Conservation (phyloP, 2,797 vertebrate species). For the Enoplosus armatus region DNA sequence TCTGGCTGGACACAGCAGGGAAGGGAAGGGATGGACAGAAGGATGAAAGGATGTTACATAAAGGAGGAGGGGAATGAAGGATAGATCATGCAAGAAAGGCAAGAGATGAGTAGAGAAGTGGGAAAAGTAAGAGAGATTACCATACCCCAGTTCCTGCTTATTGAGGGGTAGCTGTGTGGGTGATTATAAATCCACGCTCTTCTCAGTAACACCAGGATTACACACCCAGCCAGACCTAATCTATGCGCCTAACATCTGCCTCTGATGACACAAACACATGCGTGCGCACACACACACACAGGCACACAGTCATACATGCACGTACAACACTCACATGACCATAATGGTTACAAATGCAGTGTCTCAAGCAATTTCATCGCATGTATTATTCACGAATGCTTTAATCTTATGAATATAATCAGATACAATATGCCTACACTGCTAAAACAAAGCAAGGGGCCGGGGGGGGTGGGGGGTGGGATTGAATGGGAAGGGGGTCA, state of each 20-base stretch:
- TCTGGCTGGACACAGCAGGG: slow-evolving; percentile 46
- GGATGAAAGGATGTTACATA: slow-evolving; percentile 69
- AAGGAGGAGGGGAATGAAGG: slow-evolving; percentile 55
- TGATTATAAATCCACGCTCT: slow-evolving; percentile 79
- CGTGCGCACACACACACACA: slow-evolving; percentile 3
- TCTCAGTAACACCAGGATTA: slow-evolving; percentile 84
- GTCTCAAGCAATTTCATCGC: slow-evolving; percentile 44
- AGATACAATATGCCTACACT: slow-evolving; percentile 31
- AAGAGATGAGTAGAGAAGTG: slow-evolving; percentile 55
- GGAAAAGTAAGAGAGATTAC: slow-evolving; percentile 74
- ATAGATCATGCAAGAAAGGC: slow-evolving; percentile 54
- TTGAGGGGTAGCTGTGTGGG: slow-evolving; percentile 75
- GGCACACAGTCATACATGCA: slow-evolving; percentile 5
- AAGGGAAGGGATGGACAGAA: slow-evolving; percentile 46
- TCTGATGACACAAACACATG: slow-evolving; percentile 58
- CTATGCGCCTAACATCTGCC: slow-evolving; percentile 80
- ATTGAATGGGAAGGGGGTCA: slow-evolving; percentile 29
- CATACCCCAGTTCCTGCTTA: slow-evolving; percentile 65
- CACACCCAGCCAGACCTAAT: slow-evolving; percentile 76
- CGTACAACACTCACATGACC: neutral
- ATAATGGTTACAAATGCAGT: slow-evolving; percentile 25
- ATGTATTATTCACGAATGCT: slow-evolving; percentile 55
- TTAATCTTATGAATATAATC: slow-evolving; percentile 48
- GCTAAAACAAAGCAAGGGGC: slow-evolving; percentile 3
- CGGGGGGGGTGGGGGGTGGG: neutral